Base-by-base conservation (phyloP, 2,113 vertebrate genomes). In the Rhizomys pruinosus region DNA sequence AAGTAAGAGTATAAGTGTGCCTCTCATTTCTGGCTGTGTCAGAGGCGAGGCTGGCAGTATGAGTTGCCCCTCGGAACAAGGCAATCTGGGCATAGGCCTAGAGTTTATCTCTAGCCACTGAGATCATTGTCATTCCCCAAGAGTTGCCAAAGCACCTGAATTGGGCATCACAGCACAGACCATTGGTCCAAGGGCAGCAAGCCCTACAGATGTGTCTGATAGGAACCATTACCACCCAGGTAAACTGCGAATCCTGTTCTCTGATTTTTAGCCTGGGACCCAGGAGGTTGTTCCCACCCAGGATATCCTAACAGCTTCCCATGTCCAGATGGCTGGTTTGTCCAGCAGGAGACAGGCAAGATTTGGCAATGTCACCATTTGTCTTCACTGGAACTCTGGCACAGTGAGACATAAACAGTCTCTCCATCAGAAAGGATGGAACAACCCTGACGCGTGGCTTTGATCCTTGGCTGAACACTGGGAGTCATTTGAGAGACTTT, bases 1-100 rank as follows among this genome's bases (percentile, higher is more conserved):
- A 64, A 71, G 74, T 73, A 34, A 88, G 76, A 76, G 22, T 8
- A 0, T 1, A 66, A 76, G 55, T 23, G 20, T 85, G n/a, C n/a
- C n/a, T n/a, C 88, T 88, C 47, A 52, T 52, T 90, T 79, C 92
- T 34, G 64, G 64, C 47, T 82, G 17, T 76, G 61, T 72, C 34
- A 95, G 78, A 84, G 52, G 29, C 34, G 7, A 84, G 74, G 81
- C 69, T 4, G 55, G 61, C 6, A 7, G 9, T 5, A 5, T 42
- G 66, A 91, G 76, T n/a, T n/a, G n/a, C 32, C n/a, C 34, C 52
- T 4, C 22, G 57, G 12, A 42, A 87, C 68, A 34, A 44, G 57
- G 77, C 16, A 3, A n/a, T 2, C 22, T 9, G 27, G 68, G 73
- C 42, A 87, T 19, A 22, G n/a, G n/a, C 32, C 66, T 91, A 32